Evolutionary conservation across 2,797 vertebrate species (phyloP), one percentile per base, ranked within the genome.

Genomic region (Molossus alvarezi): DNA sequence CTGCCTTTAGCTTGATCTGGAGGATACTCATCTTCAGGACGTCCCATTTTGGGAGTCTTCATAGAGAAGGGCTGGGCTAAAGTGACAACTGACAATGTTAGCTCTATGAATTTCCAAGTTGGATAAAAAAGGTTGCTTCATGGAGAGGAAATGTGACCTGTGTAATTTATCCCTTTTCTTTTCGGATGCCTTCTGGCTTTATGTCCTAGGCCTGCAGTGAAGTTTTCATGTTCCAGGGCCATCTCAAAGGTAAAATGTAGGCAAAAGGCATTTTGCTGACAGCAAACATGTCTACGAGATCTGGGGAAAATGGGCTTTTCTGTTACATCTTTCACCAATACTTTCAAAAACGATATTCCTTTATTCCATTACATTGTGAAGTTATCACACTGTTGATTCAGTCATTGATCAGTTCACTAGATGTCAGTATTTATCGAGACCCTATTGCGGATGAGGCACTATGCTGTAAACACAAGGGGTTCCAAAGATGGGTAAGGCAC

Each of bases 321-420:
- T 79, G 23, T 51, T 71, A 25, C 25, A 55, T 71, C n/a, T 92
- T 81, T 92, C 83, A 85, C 25, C n/a, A 51, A n/a, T 51, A 62
- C 41, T 51, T 87, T 80, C 37, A 75, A 84, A 53, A 45, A 64
- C 9, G 65, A 15, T 57, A 69, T 88, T 72, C 25, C 6, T 5
- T 15, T 80, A 92, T 60, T 65, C 51, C 58, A 90, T 58, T 94
- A 27, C 57, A 33, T 53, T 55, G 25, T 67, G 83, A 62, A 81
- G 55, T 87, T 15, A 29, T 65, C 23, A 48, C 5, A n/a, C 81
- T 65, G 57, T 65, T 15, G 21, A 12, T 60, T 57, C 25, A 88
- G 21, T 51, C 41, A 69, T 21, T 93, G 71, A 90, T 72, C 45
- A n/a, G 62, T 82, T 90, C 62, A 48, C 57, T 88, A 82, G 33